Evolutionary conservation across 2,888 invertebrate genomes (phyloP).

Genomic region (Lysandra bellargus): DNA sequence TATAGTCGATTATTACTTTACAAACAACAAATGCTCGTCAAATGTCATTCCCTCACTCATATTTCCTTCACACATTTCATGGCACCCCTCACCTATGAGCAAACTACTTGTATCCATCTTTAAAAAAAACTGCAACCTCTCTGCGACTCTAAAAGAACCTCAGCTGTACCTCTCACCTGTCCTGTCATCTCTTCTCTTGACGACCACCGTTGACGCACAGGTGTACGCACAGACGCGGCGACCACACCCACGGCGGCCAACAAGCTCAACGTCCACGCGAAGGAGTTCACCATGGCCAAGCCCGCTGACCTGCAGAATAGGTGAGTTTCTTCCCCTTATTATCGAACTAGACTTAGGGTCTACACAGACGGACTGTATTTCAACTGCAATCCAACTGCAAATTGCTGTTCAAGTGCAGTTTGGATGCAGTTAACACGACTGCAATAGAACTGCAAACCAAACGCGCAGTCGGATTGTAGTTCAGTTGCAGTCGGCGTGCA

Average conservation of each 20-base stretch:
- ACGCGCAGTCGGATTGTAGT: no score
- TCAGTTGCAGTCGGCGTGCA: no score
- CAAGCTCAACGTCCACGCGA: conserved; percentile 92
- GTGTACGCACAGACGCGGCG: conserved; percentile 81
- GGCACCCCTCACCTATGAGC: conserved; percentile 13
- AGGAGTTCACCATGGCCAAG: conserved; percentile 92
- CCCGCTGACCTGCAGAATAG: conserved; percentile 76
- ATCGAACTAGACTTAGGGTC: no score
- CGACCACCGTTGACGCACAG: conserved; percentile 75
- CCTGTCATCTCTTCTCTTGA: conserved; percentile 76
- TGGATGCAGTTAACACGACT: no score
- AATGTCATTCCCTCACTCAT: conserved; percentile 6
- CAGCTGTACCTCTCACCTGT: conserved; percentile 48
- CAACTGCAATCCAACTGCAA: no score
- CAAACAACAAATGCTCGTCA: conserved; percentile 12
- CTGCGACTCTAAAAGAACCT: neutral
- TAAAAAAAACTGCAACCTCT: neutral
- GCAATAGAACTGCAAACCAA: no score
- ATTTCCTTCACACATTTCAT: conserved; percentile 11
- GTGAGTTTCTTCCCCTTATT: conserved; percentile 51
- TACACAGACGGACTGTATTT: no score
- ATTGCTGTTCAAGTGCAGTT: no score
- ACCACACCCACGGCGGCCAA: conserved; percentile 63
- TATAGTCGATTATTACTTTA: neutral
- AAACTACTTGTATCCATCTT: neutral